A percentile compares a stretch with the other conserved stretches of the same genome.
These are phyloP conservation scores for Penelope pileata DNA, from an alignment of 2,113 vertebrate genomes.

Conservation along the genomic window DNA sequence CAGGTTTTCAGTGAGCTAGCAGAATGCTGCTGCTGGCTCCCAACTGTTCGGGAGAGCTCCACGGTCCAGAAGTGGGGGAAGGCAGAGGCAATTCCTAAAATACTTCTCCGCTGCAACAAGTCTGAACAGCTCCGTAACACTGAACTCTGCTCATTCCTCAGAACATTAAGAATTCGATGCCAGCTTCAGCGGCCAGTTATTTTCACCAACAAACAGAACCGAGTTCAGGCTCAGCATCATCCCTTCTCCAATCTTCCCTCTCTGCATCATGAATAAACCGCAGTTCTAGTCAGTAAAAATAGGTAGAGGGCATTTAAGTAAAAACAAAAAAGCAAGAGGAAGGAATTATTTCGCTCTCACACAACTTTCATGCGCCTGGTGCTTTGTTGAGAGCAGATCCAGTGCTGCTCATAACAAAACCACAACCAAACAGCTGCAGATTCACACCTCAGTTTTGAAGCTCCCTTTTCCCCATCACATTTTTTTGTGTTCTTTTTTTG, in stretches of 20 bases:
- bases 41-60: neutral
- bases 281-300: neutral
- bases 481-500: fast-evolving
- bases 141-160: neutral
- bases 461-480: neutral
- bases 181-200: neutral
- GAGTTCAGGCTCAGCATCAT: neutral
- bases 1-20: neutral
- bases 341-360: neutral
- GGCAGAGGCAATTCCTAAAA: constrained; percentile 7
- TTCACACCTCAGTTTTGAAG: neutral
- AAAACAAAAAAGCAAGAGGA: neutral
- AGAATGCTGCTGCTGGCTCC: neutral
- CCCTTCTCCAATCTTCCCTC: neutral
- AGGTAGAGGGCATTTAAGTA: neutral
- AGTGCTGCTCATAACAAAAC: neutral
- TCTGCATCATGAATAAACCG: neutral
- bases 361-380: neutral
- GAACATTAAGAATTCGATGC: neutral
- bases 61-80: neutral
- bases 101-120: constrained; percentile 3
- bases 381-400: neutral
- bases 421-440: neutral
- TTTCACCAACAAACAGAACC: neutral
- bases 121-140: neutral